Base-by-base conservation (phyloP, 2,888 invertebrate genomes). In the Sinelater perroti region DNA sequence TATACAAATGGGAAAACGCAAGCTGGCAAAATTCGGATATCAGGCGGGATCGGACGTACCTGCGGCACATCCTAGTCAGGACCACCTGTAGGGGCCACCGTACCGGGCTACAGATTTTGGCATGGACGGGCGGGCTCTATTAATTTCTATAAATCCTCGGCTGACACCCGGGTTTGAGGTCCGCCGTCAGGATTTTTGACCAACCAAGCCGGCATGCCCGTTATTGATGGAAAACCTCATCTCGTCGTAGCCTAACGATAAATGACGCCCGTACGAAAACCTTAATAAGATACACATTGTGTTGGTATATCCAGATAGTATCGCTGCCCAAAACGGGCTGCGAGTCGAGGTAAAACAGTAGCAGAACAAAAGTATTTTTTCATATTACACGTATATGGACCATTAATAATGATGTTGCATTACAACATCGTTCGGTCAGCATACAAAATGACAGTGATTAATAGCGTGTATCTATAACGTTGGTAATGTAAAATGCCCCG, bases 361-460 rank as follows among this genome's bases (percentile, higher is more conserved):
- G 68, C 68, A 59, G 57, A 61, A 62, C 63, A 63, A 62, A 63
- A 63, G 60, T 63, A 64, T 62, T 68, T 67, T 67, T 68, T 66
- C 61, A 62, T 61, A 64, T 66, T 64, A 67, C 66, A 64, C 55
- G 64, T 64, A 66, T 63, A 61, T 56, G 55, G 65, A 67, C 67
- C 70, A 71, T 71, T 71, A 71, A 71, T 71, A 70, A 70, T 69
- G 68, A 67, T 68, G 68, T 69, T 70, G 67, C 67, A 69, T 67
- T 70, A 69, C 66, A 62, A 66, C 68, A 67, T 62, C 60, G 65
- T 61, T 62, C 61, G 64, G 66, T 64, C 65, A 64, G 63, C 65
- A 67, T 65, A 68, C 64, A 68, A 70, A 67, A 68, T 67, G 69
- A 71, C 70, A 70, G 66, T 70, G 71, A 71, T 71, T 70, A 71